Percentiles rank a stretch among this genome's conserved stretches.
phyloP scores from a whole-genome alignment of 2,888 invertebrate genomes.

The Perizoma affinitatum region DNA sequence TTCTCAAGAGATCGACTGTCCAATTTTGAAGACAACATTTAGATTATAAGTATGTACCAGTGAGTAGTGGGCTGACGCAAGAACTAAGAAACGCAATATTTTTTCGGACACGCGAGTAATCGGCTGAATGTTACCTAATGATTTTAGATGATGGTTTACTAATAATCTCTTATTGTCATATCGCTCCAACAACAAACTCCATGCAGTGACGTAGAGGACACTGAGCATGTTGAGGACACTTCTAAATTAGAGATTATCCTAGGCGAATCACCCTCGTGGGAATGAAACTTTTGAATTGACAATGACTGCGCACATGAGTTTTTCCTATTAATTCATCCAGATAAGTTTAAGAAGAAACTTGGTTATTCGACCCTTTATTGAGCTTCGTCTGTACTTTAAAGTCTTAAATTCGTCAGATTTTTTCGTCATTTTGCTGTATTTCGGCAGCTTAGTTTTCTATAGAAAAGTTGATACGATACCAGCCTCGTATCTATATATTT shows the following conservation, averaged over 20 bases:
- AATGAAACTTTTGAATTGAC: constrained; percentile 17
- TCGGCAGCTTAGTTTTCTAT: too few relatives aligned
- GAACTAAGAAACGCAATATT: constrained; percentile 29
- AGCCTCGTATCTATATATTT: too few relatives aligned
- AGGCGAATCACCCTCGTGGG: constrained; percentile 36
- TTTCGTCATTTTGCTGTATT: too few relatives aligned
- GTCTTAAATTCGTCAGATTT: neutral
- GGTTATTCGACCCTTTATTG: too few relatives aligned
- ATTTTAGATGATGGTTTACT: constrained; percentile 31
- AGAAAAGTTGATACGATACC: too few relatives aligned
- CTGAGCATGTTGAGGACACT: constrained; percentile 36
- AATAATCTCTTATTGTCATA: neutral
- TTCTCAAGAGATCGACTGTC: constrained; percentile 1
- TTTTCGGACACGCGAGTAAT: constrained; percentile 28
- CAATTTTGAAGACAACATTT: constrained; percentile 28
- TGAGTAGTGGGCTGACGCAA: constrained; percentile 33
- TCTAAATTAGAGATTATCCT: constrained; percentile 26
- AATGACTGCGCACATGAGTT: neutral
- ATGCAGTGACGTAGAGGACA: neutral
- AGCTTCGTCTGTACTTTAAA: too few relatives aligned
- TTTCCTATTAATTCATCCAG: too few relatives aligned
- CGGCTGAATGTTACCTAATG: constrained; percentile 30
- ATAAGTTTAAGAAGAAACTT: too few relatives aligned
- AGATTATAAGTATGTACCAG: constrained; percentile 35
- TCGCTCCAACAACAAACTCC: neutral